Evolutionary conservation across 1,140 invertebrate genomes (phyloP), one percentile per base, ranked within the genome.

Genomic region (Calosoma granatense): DNA sequence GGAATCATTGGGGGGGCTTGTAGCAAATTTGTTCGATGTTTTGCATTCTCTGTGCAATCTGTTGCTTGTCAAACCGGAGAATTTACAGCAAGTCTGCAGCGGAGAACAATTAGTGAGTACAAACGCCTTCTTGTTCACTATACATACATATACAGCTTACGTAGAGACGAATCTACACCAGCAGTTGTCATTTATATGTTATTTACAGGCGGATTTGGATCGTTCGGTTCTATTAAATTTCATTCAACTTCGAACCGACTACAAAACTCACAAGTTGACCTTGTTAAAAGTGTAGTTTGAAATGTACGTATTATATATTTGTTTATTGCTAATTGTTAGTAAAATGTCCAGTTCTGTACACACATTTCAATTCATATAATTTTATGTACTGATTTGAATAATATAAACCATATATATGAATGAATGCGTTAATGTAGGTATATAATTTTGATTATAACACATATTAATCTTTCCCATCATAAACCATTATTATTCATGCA

Each of bases 41-140:
- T 76, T 99, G 14, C 92, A 98, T 72, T 91, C 94, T 6, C 78
- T 99, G 3, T 97, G 94, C 69, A 99, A 98, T 78, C 76, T 99
- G 23, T 74, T 99, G 52, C 79, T 98, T 4, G 95, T 98, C 0
- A 93, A 94, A 61, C 94, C 94, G 1, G 92, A 97, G 72, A 98
- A 98, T 77, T 76, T 99, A 60, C 87, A 91, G 68, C 92, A 97
- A 79, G 92, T 98, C 22, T 95, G 93, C 70, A 88, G 85, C 51
- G 92, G 92, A 23, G 94, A 97, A 71, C 92, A 92, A 56, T 74
- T 98, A 81, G 94, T 96, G 77, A 81, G 77, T 58, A 39, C 15
- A 57, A 12, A 26, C 30, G 21, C 22, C 2, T 14, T 20, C 9
- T 12, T 53, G 14, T 6, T 12, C 15, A 22, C 4, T n/a, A 14